Evolutionary conservation across 2,113 vertebrate species (phyloP).

Genomic region (Engystomops pustulosus): DNA sequence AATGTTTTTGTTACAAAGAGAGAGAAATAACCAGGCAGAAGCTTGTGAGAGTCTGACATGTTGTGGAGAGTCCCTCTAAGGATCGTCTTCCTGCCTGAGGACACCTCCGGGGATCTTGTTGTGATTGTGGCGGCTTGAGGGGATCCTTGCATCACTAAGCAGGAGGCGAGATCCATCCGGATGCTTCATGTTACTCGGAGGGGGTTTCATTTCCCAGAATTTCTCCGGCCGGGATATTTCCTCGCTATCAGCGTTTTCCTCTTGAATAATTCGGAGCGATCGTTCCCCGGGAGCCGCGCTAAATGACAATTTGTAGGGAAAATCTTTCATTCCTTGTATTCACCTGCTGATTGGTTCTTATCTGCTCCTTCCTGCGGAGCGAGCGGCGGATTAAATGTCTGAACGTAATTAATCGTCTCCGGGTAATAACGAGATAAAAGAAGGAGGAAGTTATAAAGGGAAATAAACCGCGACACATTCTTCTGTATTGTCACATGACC

Average conservation of each 20-base stretch:
- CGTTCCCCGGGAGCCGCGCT: neutral
- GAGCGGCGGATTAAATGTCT: conserved; percentile 15
- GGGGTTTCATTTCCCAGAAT: too few species aligned
- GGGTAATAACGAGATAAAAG: conserved; percentile 21
- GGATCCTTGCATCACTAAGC: too few species aligned
- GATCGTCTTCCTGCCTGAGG: too few species aligned
- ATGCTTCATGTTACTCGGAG: too few species aligned
- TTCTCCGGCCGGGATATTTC: neutral
- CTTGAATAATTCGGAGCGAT: neutral
- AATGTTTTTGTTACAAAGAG: too few species aligned
- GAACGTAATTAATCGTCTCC: conserved; percentile 30
- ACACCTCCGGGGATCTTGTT: too few species aligned
- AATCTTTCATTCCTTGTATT: neutral
- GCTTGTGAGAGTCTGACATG: too few species aligned
- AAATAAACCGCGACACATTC: neutral
- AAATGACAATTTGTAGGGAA: conserved; percentile 19
- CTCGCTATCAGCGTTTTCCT: neutral
- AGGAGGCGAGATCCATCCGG: too few species aligned
- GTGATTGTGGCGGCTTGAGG: too few species aligned
- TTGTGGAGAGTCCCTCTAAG: too few species aligned
- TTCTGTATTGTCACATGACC: conserved; percentile 9
- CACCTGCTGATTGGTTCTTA: conserved; percentile 21
- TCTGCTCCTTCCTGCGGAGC: neutral
- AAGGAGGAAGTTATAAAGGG: neutral
- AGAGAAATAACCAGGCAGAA: too few species aligned